A percentile compares a stretch with the other conserved stretches of the same genome.
phyloP scores from a whole-genome alignment of 1,140 invertebrate species.

The Parapsyche elsis region DNA sequence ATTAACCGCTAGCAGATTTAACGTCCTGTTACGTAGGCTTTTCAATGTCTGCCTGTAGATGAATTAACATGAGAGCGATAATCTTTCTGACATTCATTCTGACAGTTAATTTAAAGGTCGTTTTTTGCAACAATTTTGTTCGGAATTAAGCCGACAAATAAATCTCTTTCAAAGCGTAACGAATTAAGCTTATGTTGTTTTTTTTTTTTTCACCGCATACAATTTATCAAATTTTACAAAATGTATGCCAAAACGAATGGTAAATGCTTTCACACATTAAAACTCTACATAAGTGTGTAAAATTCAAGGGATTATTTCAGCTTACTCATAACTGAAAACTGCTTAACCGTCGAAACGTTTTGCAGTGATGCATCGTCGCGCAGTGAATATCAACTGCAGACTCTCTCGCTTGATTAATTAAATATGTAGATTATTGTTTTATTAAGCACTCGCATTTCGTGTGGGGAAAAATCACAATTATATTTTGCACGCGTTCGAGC shows the following conservation, averaged over 20 bases:
- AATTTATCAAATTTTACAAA: background rate
- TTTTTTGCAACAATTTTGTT: constrained; percentile 10
- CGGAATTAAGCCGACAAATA: constrained; percentile 21
- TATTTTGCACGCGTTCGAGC: background rate
- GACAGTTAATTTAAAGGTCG: constrained; percentile 31
- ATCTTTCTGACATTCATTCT: constrained; percentile 40
- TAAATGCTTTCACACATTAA: no score
- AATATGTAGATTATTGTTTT: background rate
- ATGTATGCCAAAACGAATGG: no score
- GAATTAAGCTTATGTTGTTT: background rate
- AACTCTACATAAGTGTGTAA: no score
- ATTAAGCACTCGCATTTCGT: no score
- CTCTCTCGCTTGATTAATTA: background rate
- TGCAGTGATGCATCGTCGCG: background rate
- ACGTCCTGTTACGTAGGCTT: background rate
- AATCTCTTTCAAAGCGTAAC: constrained; percentile 15
- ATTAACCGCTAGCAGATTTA: background rate
- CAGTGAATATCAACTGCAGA: background rate
- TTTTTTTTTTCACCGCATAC: constrained; percentile 19
- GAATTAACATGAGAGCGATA: constrained; percentile 33
- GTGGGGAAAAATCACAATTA: no score
- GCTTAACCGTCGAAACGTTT: background rate
- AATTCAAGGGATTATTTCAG: no score
- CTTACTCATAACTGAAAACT: background rate
- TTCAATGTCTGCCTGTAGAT: constrained; percentile 29